A percentile compares a stretch with the other conserved stretches of the same genome.
Conservation (phyloP, 2,797 vertebrate genomes). For the Malacoraja senta region DNA sequence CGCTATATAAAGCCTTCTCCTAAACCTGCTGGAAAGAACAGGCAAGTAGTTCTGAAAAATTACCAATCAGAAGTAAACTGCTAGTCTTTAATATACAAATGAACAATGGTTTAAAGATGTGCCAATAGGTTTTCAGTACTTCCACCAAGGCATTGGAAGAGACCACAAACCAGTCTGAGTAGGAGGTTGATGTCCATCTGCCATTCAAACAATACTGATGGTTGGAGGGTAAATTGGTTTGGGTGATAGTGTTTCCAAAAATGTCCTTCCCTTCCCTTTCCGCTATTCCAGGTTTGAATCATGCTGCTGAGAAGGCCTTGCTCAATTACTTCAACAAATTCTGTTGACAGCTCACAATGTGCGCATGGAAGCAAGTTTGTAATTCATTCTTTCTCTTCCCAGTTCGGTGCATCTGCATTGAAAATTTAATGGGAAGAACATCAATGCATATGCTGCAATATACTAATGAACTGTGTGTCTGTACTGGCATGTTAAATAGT, state of each 20-base stretch:
- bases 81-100: not conserved
- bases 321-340: not conserved
- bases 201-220: not conserved
- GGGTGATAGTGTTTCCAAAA: not conserved
- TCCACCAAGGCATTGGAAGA: not conserved
- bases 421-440: not conserved
- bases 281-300: not conserved
- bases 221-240: not conserved
- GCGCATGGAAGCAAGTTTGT: not conserved
- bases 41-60: not conserved
- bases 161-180: not conserved
- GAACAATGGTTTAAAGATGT: not conserved
- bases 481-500: not conserved
- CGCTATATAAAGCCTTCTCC: not conserved
- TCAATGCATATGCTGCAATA: not conserved
- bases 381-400: not conserved
- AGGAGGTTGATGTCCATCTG: not conserved
- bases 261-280: not conserved
- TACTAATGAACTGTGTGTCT: not conserved
- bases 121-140: not conserved
- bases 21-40: not conserved
- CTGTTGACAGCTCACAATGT: not conserved
- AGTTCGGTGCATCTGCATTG: not conserved
- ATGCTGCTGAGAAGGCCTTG: not conserved
- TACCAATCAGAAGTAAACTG: not conserved